phyloP scores from a whole-genome alignment of 2,888 invertebrate genomes.

The Ctena decussata region DNA sequence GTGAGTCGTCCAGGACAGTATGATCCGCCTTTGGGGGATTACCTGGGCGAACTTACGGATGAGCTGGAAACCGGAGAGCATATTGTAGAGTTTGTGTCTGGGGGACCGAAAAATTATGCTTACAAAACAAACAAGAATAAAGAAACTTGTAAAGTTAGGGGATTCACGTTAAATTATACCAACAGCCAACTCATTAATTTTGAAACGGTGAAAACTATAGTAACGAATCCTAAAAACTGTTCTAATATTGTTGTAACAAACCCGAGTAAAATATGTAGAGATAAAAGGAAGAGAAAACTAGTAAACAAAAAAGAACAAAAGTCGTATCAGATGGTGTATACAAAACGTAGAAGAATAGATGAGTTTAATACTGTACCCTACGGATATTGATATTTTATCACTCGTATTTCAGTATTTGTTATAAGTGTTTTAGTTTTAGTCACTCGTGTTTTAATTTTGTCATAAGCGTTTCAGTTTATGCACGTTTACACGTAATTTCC shows the following conservation, averaged over 20 bases:
- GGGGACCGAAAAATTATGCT: slow-evolving; percentile 84
- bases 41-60: slow-evolving; percentile 83
- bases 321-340: slow-evolving; percentile 58
- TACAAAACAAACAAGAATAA: slow-evolving; percentile 65
- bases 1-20: slow-evolving; percentile 20
- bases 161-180: slow-evolving; percentile 69
- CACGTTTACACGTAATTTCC: not conserved
- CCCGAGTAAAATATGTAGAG: slow-evolving; percentile 58
- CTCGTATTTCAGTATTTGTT: no score
- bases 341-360: slow-evolving; percentile 46
- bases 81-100: slow-evolving; percentile 72
- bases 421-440: not conserved
- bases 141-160: slow-evolving; percentile 71
- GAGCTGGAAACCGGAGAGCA: slow-evolving; percentile 76
- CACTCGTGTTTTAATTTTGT: not conserved
- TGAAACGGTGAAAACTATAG: slow-evolving; percentile 30
- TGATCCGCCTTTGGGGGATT: slow-evolving; percentile 75
- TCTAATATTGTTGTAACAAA: slow-evolving; percentile 35
- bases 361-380: slow-evolving; percentile 59
- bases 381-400: slow-evolving; percentile 56
- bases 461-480: slow-evolving; percentile 10
- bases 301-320: slow-evolving; percentile 89
- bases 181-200: slow-evolving; percentile 45
- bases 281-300: slow-evolving; percentile 90
- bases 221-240: slow-evolving; percentile 2